phyloP scores from a whole-genome alignment of 2,113 vertebrate species.

The Climacteris rufus region DNA sequence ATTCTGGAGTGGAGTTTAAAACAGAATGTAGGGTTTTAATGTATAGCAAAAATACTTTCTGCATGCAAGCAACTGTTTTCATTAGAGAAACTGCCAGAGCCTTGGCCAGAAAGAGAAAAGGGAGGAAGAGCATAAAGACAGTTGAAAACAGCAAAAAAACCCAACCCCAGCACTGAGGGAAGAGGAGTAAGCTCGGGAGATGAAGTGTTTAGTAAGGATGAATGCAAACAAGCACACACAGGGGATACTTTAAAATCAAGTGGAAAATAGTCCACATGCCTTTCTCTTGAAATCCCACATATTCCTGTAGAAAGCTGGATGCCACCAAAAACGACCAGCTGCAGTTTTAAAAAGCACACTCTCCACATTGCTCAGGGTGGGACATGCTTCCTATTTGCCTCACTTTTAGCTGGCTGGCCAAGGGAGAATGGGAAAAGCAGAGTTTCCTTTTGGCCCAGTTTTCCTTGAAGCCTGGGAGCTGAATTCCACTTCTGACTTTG shows the following conservation, averaged over 20 bases:
- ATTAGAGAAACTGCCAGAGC: background rate
- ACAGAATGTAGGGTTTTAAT: background rate
- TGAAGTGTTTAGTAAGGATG: background rate
- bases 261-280: conserved; percentile 7
- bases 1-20: background rate
- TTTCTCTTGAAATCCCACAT: background rate
- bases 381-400: conserved; percentile 55
- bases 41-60: background rate
- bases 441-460: conserved; percentile 51
- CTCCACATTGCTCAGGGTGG: conserved; percentile 7
- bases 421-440: conserved; percentile 50
- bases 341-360: conserved; percentile 5
- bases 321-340: conserved; percentile 1
- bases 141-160: background rate
- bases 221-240: background rate
- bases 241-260: background rate
- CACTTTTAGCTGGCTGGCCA: conserved; percentile 16
- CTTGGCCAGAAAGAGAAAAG: background rate
- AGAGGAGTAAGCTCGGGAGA: background rate
- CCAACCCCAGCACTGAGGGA: background rate
- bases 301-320: background rate
- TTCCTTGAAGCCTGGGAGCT: conserved; percentile 46
- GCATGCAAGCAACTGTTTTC: background rate
- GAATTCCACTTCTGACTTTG: conserved; percentile 52
- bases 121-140: background rate